Base-by-base conservation (phyloP, 1,140 invertebrate species). In the Drosophila paulistorum region DNA sequence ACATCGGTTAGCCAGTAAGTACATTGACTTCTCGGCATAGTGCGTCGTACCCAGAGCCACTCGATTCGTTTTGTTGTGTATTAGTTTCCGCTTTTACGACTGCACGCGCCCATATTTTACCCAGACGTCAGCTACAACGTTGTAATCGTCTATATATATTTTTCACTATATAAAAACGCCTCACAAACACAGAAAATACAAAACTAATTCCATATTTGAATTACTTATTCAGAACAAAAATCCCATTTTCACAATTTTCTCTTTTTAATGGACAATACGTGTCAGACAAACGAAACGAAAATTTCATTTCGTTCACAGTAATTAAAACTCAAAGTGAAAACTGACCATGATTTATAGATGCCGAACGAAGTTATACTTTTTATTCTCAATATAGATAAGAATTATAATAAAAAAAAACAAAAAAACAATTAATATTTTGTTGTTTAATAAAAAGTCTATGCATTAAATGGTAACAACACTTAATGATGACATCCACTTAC, bases 181-280 rank as follows among this genome's bases (percentile, higher is more conserved):
- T 23, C 20, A 23, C 20, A 23, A 23, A 17, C 17, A 17, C 17
- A 17, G 1, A 17, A 39, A 11, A 20, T 7, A 39, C 0, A 60
- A 39, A 39, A 11, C 13, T 13, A 2, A 41, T 39, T 39, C 14
- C 23, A 60, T 20, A 60, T 37, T 60, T 17, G 26, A 26, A 26
- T 26, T 26, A 26, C 26, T 26, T 5, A 26, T 26, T 26, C 30
- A 37, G 0, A 37, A 45, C 57, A 20, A 7, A 2, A 17, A 39
- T 13, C n/a, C 4, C 11, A 60, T 60, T 60, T 39, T 60, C 17
- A 60, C 33, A 60, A 60, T 60, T 37, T 60, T 60, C 58, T 23
- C 17, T 39, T 60, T 60, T 39, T 60, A n/a, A 35, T 41, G 33
- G 11, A 10, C 14, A 20, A 11, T n/a, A 23, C 14, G 17, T 33